phyloP scores from a whole-genome alignment of 2,113 vertebrate genomes.

The Hystrix brachyura region DNA sequence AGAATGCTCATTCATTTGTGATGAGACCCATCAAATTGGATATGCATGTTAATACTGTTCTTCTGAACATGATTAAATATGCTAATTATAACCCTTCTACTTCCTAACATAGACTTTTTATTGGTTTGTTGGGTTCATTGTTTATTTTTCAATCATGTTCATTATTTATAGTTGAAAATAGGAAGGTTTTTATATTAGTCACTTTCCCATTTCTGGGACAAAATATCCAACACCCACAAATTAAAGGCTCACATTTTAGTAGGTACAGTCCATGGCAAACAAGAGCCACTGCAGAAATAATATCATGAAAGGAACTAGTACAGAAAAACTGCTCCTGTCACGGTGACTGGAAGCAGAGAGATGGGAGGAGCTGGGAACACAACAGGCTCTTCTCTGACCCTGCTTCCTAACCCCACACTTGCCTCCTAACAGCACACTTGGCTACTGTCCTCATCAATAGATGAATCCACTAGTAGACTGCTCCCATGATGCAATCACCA shows the following conservation, averaged over 20 bases:
- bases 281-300: neutral
- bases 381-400: neutral
- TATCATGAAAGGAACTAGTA: neutral
- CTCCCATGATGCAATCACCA: neutral
- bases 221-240: neutral
- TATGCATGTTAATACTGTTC: conserved; percentile 62
- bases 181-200: neutral
- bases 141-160: conserved; percentile 33
- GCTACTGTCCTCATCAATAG: neutral
- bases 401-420: neutral
- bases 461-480: too few species aligned
- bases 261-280: neutral
- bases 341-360: neutral
- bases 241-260: neutral
- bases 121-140: conserved; percentile 21
- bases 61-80: conserved; percentile 42
- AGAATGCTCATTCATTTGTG: conserved; percentile 70
- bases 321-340: neutral
- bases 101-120: neutral
- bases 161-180: conserved; percentile 38
- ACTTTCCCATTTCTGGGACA: neutral
- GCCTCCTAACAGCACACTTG: neutral
- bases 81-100: conserved; percentile 28
- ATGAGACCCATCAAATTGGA: conserved; percentile 55
- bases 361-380: neutral